Conservation (phyloP, 2,888 invertebrate genomes). For the Octonoba sinensis region DNA sequence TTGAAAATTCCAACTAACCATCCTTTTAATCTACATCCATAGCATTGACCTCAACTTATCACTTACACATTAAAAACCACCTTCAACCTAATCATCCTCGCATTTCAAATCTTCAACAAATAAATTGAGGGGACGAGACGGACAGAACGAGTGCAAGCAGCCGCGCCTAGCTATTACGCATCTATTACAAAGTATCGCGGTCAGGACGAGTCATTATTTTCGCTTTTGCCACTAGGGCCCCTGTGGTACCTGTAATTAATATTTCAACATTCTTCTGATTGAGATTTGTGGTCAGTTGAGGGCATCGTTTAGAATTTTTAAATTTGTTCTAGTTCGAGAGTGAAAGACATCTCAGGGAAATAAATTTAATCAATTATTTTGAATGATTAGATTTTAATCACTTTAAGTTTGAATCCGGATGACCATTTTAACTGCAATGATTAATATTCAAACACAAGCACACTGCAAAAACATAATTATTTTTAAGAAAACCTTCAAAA, state of each 20-base stretch:
- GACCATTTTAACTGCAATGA: too few species aligned
- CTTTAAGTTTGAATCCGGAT: too few species aligned
- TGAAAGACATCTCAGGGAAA: too few species aligned
- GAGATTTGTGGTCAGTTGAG: not conserved
- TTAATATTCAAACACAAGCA: too few species aligned
- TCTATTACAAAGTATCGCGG: constrained; percentile 22
- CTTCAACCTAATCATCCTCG: constrained; percentile 45
- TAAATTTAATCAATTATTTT: too few species aligned
- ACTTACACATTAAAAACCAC: constrained; percentile 53
- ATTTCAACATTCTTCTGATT: constrained; percentile 30
- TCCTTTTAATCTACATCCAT: constrained; percentile 56
- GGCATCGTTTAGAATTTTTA: too few species aligned
- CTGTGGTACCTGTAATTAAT: constrained; percentile 47
- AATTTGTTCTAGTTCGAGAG: too few species aligned
- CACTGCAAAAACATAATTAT: too few species aligned
- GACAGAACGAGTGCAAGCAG: constrained; percentile 26
- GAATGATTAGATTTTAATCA: too few species aligned
- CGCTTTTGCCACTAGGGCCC: constrained; percentile 18
- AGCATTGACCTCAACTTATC: constrained; percentile 55
- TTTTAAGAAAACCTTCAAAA: too few species aligned
- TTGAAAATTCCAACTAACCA: too few species aligned
- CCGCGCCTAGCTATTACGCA: constrained; percentile 35
- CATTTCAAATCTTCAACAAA: constrained; percentile 33
- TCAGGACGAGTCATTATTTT: constrained; percentile 15
- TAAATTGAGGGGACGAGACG: constrained; percentile 6